These are phyloP conservation scores for Lasioglossum zephyrum DNA, from an alignment of 2,888 invertebrate species.

Conservation along the genomic window DNA sequence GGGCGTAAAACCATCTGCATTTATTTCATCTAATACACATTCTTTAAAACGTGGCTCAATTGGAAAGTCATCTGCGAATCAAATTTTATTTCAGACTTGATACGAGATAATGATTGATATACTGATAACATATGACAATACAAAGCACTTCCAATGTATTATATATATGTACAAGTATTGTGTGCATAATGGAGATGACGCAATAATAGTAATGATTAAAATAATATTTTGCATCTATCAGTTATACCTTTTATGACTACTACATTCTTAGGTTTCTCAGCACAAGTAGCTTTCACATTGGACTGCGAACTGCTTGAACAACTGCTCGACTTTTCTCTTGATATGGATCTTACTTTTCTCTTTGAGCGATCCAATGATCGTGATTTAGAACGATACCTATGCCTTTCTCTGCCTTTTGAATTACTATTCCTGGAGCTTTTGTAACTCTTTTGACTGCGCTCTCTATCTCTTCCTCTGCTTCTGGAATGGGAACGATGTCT, in stretches of 20 bases:
- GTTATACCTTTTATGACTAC: slow-evolving; percentile 74
- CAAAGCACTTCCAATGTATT: not conserved
- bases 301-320: slow-evolving; percentile 80
- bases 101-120: not conserved
- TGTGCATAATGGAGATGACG: not conserved
- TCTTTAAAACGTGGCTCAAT: slow-evolving; percentile 79
- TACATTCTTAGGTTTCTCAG: slow-evolving; percentile 70
- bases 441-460: slow-evolving; percentile 74
- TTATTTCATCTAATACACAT: slow-evolving; percentile 89
- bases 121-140: not conserved
- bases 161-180: not conserved
- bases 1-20: slow-evolving; percentile 89
- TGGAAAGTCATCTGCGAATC: slow-evolving; percentile 77
- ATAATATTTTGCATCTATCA: not conserved
- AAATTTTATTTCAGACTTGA: not conserved
- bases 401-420: slow-evolving; percentile 79
- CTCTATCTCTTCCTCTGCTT: slow-evolving; percentile 77
- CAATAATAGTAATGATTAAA: not conserved
- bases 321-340: slow-evolving; percentile 81
- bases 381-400: slow-evolving; percentile 77
- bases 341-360: slow-evolving; percentile 75
- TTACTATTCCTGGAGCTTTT: slow-evolving; percentile 75
- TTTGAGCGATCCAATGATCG: slow-evolving; percentile 75
- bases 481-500: slow-evolving; percentile 79
- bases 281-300: slow-evolving; percentile 69